Evolutionary conservation across 2,113 vertebrate species (phyloP), one percentile per base, ranked within the genome.

Genomic region (Semnornis frantzii): DNA sequence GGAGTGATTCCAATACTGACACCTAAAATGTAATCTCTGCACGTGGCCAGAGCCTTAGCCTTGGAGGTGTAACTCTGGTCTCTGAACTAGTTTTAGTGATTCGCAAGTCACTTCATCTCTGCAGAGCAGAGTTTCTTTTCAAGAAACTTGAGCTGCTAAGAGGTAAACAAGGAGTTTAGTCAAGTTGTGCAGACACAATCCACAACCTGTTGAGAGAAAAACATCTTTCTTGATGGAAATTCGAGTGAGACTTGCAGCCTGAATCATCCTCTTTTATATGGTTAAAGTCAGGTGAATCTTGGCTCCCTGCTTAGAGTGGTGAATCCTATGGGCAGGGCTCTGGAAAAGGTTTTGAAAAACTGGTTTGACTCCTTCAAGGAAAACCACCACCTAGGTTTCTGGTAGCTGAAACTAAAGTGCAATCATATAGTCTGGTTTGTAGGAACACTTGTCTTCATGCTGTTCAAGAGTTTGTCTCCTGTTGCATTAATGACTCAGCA

Each of bases 291-390:
- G 24, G 48, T 44, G 84, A 87, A 54, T 72, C 73, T 57, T 69
- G 58, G 31, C 65, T 88, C 25, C 11, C 21, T 83, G 48, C 8
- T 87, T 74, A 58, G 39, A 71, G 39, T 27, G 37, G 14, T 81
- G 58, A 84, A 90, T 83, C 52, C 76, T 84, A 25, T 54, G 30
- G 90, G 85, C 48, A 86, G 73, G 90, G 90, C 69, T 81, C 65
- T 69, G 48, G 37, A 81, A 90, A 88, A 92, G 37, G 33, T 39
- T 90, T 94, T 88, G 92, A 88, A 95, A 86, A 96, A 95, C 96
- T 95, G 83, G 93, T 92, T 90, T 95, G 80, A 58, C 83, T 88
- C 73, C 96, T 90, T 75, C 83, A 90, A 75, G 62, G 42, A 93
- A 93, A 95, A 92, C 48, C 85, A 90, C 76, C 24, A 57, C 54